A percentile compares a stretch with the other conserved stretches of the same genome.
phyloP scores from a whole-genome alignment of 2,797 vertebrate species.

The Clarias fuscus region DNA sequence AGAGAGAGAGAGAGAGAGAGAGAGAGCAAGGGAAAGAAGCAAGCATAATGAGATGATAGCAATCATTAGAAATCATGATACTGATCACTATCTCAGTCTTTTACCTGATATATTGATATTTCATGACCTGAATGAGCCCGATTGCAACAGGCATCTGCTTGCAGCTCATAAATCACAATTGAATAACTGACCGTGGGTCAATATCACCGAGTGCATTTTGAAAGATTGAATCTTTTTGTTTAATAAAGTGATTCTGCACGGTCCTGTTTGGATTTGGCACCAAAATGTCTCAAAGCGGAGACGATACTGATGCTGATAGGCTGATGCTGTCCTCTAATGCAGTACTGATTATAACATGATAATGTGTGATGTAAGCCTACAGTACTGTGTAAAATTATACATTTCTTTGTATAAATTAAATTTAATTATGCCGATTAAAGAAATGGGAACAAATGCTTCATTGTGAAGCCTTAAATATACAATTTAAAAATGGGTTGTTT shows the following conservation, averaged over 20 bases:
- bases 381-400: no score
- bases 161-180: slow-evolving; percentile 25
- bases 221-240: slow-evolving; percentile 21
- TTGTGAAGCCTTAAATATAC: no score
- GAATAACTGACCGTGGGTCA: slow-evolving; percentile 18
- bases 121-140: neutral
- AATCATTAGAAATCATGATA: slow-evolving; percentile 29
- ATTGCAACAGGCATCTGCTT: slow-evolving; percentile 13
- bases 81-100: slow-evolving; percentile 19
- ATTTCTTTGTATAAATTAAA: no score
- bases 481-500: no score
- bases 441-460: no score
- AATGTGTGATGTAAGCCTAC: neutral
- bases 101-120: slow-evolving; percentile 37
- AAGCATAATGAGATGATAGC: slow-evolving; percentile 17
- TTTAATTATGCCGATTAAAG: no score
- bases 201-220: slow-evolving; percentile 13
- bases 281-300: neutral
- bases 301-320: neutral
- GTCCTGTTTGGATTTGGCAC: neutral
- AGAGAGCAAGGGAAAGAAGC: neutral
- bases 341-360: neutral
- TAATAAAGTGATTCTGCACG: slow-evolving; percentile 6
- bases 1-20: neutral
- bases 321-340: neutral